Conservation (phyloP, 2,797 vertebrate species). For the Hypotaenidia philippensis region DNA sequence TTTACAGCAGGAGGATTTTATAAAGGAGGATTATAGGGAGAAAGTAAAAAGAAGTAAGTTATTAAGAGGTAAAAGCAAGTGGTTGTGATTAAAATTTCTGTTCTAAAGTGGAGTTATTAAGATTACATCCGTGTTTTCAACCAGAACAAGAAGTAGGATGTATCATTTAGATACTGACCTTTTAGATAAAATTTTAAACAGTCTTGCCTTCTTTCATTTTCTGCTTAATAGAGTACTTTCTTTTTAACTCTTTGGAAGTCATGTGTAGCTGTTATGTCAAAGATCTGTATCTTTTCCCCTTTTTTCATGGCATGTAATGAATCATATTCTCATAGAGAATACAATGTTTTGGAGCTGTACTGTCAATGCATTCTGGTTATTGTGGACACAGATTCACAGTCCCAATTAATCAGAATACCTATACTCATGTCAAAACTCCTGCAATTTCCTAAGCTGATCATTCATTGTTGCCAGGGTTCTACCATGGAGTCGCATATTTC, state of each 20-base stretch:
- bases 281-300: neutral
- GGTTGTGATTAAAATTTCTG: neutral
- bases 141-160: neutral
- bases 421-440: neutral
- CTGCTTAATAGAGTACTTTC: neutral
- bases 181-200: neutral
- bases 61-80: neutral
- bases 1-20: neutral
- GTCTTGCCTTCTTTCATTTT: neutral
- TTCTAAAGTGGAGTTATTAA: neutral
- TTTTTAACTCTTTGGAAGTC: neutral
- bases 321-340: neutral
- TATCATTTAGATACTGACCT: neutral
- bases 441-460: neutral
- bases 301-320: neutral
- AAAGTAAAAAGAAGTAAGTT: neutral
- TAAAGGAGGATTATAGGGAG: constrained; percentile 24
- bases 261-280: neutral
- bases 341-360: neutral
- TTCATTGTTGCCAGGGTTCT: neutral
- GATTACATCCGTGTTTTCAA: neutral
- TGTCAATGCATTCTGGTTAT: neutral
- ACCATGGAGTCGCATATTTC: neutral
- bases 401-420: neutral
- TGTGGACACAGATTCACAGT: neutral